Percentiles rank a stretch among this genome's conserved stretches.
Evolutionary conservation across 2,888 invertebrate genomes (phyloP).

Genomic region (Phragmatobia fuliginosa): DNA sequence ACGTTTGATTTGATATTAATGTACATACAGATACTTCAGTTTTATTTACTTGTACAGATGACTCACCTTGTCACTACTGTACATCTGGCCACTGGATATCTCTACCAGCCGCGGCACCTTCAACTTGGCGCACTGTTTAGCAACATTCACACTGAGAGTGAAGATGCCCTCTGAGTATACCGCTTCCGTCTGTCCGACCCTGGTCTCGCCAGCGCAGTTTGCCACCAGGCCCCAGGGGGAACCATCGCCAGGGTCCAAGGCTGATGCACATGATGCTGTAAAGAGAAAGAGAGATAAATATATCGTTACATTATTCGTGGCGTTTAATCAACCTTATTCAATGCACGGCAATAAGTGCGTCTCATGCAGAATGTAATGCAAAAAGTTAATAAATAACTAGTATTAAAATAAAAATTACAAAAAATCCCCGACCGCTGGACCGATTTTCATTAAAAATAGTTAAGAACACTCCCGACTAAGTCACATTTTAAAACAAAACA

Average conservation of each 20-base stretch:
- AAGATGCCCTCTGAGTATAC: conserved; percentile 96
- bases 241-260: conserved; percentile 88
- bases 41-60: too few species aligned
- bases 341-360: too few species aligned
- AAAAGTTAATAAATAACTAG: too few species aligned
- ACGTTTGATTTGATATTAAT: too few species aligned
- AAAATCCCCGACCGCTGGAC: too few species aligned
- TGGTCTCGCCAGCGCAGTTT: conserved; percentile 97
- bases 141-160: conserved; percentile 94
- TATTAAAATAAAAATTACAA: too few species aligned
- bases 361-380: too few species aligned
- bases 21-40: too few species aligned
- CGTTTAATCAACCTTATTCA: neutral
- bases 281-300: conserved; percentile 34
- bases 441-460: too few species aligned
- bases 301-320: neutral
- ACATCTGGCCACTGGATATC: conserved; percentile 94
- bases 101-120: conserved; percentile 92
- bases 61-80: conserved; percentile 91
- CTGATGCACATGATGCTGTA: conserved; percentile 93
- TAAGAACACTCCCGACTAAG: too few species aligned
- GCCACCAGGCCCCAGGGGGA: conserved; percentile 91
- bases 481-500: too few species aligned
- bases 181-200: conserved; percentile 94
- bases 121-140: conserved; percentile 90